Base-by-base conservation (phyloP, 1,140 invertebrate genomes). In the Dendrolimus kikuchii region DNA sequence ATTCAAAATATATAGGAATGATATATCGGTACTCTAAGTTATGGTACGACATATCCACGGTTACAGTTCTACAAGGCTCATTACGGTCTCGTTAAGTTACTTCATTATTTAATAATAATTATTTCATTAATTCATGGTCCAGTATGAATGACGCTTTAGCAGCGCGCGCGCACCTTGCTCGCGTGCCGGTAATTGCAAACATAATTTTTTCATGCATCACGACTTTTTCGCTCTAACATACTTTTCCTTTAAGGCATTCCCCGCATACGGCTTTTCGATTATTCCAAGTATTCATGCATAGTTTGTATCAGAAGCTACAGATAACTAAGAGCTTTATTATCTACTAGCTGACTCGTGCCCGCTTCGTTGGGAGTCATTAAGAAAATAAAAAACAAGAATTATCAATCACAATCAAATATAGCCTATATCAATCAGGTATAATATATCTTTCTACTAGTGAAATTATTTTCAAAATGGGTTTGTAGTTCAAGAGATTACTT, bases 121-220 rank as follows among this genome's bases (percentile, higher is more conserved):
- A 49, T 38, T 6, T 10, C 8, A 46, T 4, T 36, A 46, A 37
- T 45, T 0, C 8, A 6, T 40, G 41, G 46, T 38, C 38, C 64
- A 65, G 43, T 79, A 62, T 79, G 72, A 40, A 75, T 58, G 53
- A 51, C 37, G 59, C 65, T 66, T 45, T 48, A 52, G 40, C 49
- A 51, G 47, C 9, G 49, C 77, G 77, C 76, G 79, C 81, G 81
- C 81, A 79, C 79, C 81, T 74, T 67, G 77, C 73, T 85, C 81
- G 81, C 81, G 81, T 85, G 81, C 81, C 81, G 77, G 81, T 85
- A 85, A 82, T 85, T 76, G 79, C 55, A 59, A 68, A 68, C 68
- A 74, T 85, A 82, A 79, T 75, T 82, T 85, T 83, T 83, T 82
- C 73, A 74, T 81, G 80, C 70, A 85, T 85, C 79, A 85, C 81